Conservation (phyloP, 2,113 vertebrate genomes). For the Anthoscopus minutus region DNA sequence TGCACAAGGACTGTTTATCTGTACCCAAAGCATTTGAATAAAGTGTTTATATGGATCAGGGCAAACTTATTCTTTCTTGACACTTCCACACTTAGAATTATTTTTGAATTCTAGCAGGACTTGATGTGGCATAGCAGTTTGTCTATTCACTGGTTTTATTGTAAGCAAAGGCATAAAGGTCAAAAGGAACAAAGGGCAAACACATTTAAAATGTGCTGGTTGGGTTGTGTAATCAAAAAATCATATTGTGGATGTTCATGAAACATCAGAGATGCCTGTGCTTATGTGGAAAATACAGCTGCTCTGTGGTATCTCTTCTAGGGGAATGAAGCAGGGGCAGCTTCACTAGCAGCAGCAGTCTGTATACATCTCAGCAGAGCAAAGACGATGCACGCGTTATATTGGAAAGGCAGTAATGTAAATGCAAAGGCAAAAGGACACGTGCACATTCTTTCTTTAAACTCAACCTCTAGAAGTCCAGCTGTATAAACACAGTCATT, state of each 20-base stretch:
- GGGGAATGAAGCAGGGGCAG: not conserved
- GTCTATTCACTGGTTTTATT: not conserved
- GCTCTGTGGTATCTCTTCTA: not conserved
- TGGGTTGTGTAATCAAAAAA: not conserved
- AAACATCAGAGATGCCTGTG: not conserved
- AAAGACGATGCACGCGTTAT: rapidly evolving
- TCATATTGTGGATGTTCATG: not conserved
- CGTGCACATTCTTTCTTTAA: not conserved
- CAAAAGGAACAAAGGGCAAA: not conserved
- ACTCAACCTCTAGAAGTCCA: not conserved
- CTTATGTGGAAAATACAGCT: not conserved
- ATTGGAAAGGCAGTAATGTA: not conserved
- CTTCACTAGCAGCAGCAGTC: not conserved
- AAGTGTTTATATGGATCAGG: slow-evolving; percentile 22
- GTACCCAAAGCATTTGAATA: slow-evolving; percentile 2
- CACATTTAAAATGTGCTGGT: not conserved
- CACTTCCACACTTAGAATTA: not conserved
- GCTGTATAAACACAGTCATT: not conserved
- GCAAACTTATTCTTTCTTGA: not conserved
- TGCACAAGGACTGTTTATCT: slow-evolving; percentile 44
- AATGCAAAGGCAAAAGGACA: not conserved
- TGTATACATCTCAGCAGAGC: not conserved
- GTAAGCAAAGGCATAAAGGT: not conserved
- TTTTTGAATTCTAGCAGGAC: not conserved
- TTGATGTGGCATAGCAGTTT: not conserved